Evolutionary conservation across 2,797 vertebrate species (phyloP), one percentile per base, ranked within the genome.

Genomic region (Hyperoplus lanceolatus): DNA sequence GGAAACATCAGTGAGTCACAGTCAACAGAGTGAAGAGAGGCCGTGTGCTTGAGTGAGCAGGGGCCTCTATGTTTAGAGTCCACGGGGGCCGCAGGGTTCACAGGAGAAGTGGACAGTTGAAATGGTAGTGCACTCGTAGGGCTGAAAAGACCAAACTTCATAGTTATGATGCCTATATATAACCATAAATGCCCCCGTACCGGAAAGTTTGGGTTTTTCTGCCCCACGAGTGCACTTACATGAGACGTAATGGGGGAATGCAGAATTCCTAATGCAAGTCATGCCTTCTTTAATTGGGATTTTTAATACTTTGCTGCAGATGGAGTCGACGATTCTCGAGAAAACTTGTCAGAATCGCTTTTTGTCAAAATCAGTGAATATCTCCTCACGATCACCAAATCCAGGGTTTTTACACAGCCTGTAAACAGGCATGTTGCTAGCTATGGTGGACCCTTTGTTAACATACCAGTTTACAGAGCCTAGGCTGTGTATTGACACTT

Each of bases 11-110:
- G 78, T 88, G 88, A 85, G 87, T 92, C 91, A 93, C 81, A 54
- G 62, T 13, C 49, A 45, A 55, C 8, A 0, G 29, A 55, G 75
- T 66, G 21, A 8, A 60, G 49, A 70, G 79, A 69, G 39, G 61
- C 71, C n/a, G 2, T 69, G 70, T 38, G 69, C 73, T 75, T 82
- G 81, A 87, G 55, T 89, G 76, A 67, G 29, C 70, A 41, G 21
- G 0, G 71, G 65, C 73, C 84, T 73, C 77, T 41, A 78, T 93
- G 90, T 94, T 93, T 92, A 93, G 78, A 87, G 74, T 81, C 71
- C 4, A 16, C 0, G 73, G 55, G 84, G 85, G 82, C 80, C 84
- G 48, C 45, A 1, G 71, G 67, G 69, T 83, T 83, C 82, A 82
- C 55, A 71, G 45, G 29, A 68, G 45, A 67, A 45, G 53, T 13